These are phyloP conservation scores for Lepus townsendii DNA, from an alignment of 2,797 vertebrate species.

Conservation along the genomic window DNA sequence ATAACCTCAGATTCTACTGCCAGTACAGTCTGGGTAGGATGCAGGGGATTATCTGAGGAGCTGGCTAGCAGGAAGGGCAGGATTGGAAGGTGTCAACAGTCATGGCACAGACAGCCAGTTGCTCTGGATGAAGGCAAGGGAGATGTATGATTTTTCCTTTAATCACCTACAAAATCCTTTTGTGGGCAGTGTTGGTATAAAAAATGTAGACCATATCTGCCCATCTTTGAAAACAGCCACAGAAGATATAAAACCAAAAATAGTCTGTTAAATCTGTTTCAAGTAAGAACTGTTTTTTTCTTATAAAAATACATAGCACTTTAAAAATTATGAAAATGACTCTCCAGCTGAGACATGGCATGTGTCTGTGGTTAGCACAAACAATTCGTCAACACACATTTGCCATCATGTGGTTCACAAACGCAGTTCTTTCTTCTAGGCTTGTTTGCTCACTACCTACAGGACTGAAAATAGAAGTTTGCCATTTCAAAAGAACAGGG, in stretches of 20 bases:
- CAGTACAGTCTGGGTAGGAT: background rate
- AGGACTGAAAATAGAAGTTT: constrained; percentile 66
- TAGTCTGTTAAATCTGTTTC: constrained; percentile 77
- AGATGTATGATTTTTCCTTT: background rate
- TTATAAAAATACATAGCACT: constrained; percentile 54
- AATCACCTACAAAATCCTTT: constrained; percentile 10
- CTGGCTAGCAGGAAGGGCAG: background rate
- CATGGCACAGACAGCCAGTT: background rate
- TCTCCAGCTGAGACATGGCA: constrained; percentile 73
- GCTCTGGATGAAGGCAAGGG: background rate
- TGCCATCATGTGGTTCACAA: constrained; percentile 59
- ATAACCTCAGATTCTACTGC: background rate
- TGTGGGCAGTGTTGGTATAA: constrained; percentile 35
- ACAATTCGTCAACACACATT: constrained; percentile 50
- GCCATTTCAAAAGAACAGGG: constrained; percentile 59
- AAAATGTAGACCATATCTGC: constrained; percentile 47
- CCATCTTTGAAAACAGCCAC: constrained; percentile 66
- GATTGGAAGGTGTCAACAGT: background rate
- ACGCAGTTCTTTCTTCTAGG: constrained; percentile 59
- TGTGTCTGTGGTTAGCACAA: constrained; percentile 72
- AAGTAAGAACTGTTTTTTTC: constrained; percentile 71
- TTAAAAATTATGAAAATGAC: constrained; percentile 76
- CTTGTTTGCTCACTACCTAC: constrained; percentile 62
- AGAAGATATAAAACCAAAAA: constrained; percentile 76
- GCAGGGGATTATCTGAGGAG: background rate